These are phyloP conservation scores for Campaea margaritaria DNA, from an alignment of 2,888 invertebrate genomes.

Conservation along the genomic window DNA sequence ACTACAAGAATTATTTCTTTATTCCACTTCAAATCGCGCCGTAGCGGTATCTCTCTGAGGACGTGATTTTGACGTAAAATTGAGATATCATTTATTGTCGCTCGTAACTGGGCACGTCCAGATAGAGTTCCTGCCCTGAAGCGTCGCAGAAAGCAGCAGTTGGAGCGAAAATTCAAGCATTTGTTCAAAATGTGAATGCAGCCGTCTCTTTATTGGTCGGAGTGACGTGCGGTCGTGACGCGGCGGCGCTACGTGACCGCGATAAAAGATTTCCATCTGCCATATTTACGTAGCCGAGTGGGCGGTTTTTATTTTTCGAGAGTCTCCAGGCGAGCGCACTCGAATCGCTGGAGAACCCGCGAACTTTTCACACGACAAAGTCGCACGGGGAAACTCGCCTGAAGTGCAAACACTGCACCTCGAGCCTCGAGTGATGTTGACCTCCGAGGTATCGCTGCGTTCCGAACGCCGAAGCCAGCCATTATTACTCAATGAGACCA, in stretches of 20 bases:
- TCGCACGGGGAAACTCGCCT: conserved; percentile 66
- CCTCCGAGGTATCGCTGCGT: conserved; percentile 65
- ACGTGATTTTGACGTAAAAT: conserved; percentile 72
- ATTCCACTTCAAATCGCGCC: conserved; percentile 63
- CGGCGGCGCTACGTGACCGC: conserved; percentile 82
- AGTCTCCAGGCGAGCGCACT: conserved; percentile 71
- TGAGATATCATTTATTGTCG: conserved; percentile 70
- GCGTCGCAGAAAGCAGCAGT: conserved; percentile 58
- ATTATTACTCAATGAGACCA: conserved; percentile 61
- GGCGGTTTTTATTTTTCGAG: conserved; percentile 84
- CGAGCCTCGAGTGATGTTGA: conserved; percentile 57
- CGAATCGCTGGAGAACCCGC: conserved; percentile 60
- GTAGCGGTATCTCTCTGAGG: conserved; percentile 56
- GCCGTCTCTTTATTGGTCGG: conserved; percentile 77
- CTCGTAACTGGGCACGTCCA: conserved; percentile 63
- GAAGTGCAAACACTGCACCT: conserved; percentile 47
- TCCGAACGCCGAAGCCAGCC: conserved; percentile 44
- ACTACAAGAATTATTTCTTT: conserved; percentile 71
- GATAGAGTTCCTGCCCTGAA: conserved; percentile 64
- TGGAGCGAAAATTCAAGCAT: conserved; percentile 75
- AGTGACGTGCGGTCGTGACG: conserved; percentile 84
- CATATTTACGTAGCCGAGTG: conserved; percentile 84
- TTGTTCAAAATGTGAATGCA: conserved; percentile 82
- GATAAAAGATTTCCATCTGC: conserved; percentile 86
- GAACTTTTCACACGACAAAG: conserved; percentile 78